Evolutionary conservation across 2,113 vertebrate genomes (phyloP), one percentile per base, ranked within the genome.

Genomic region (Deroptyus accipitrinus): DNA sequence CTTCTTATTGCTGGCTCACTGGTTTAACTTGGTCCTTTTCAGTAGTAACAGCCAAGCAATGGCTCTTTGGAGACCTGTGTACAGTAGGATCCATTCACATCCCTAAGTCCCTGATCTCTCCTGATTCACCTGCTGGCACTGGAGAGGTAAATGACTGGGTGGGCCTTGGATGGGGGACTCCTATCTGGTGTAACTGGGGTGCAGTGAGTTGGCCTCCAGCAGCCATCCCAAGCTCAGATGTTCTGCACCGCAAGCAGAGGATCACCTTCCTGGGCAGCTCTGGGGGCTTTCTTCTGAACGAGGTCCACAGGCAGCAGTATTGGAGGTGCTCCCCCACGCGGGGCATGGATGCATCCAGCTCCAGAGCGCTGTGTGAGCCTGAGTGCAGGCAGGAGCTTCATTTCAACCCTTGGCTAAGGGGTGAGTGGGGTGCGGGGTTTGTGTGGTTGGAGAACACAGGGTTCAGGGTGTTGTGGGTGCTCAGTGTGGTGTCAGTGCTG

Each of bases 51-150:
- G 52, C 35, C 9, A 8, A 30, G 52, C 2, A 4, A 14, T 4
- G 39, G 82, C 48, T 62, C 57, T 37, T 10, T 6, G 69, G 62
- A 75, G 70, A 28, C 25, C 41, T 49, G 2, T 17, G 15, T 17
- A 8, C 1, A 2, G 8, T 3, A 2, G 0, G 70, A 10, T 10
- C 54, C 54, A 9, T 49, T 28, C 57, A 7, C 77, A 6, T 10
- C 75, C 78, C 70, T 14, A 4, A 39, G 11, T 44, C 70, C 86
- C 42, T 3, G 37, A 23, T 63, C 68, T 54, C 52, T 68, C 57
- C 80, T 6, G 9, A 10, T 7, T 30, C 52, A 7, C 9, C 0
- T 0, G 1, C 68, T 20, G 70, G 19, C 0, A 0, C 4, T 31
- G 12, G 51, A 46, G 82, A 67, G 62, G 20, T 2, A 1, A 64